Base-by-base conservation (phyloP, 2,888 invertebrate species). In the Chromoteleia sp. region DNA sequence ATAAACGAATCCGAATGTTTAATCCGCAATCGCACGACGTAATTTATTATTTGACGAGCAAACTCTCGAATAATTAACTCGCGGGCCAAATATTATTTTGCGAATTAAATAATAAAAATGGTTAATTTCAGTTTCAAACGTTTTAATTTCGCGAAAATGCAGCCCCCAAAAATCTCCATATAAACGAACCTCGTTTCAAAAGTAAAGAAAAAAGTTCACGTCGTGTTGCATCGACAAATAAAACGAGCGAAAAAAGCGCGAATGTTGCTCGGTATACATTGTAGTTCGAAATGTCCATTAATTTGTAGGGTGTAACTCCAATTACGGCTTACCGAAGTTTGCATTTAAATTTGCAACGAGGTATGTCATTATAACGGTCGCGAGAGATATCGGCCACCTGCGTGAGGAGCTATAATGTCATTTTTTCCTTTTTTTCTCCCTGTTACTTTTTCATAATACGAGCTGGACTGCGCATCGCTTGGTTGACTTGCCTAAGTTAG, bases 321-420 rank as follows among this genome's bases (percentile, higher is more conserved):
- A 52, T 61, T 58, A 61, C 29, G 15, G 58, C 25, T 71, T 50
- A 21, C 50, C 61, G 15, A 61, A 73, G 61, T 61, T 61, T 61
- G 61, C 54, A 61, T 73, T 61, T 52, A 54, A 68, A 68, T 76
- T 76, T 59, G 39, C 58, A 68, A 52, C 52, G 68, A 68, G 68
- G 33, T 52, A 59, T 54, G 63, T 61, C 68, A 29, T 19, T 36
- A 52, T 70, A 70, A 78, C 71, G 65, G 71, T 43, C 36, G 61
- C 63, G 25, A 45, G 12, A 70, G 70, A 77, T 70, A 70, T 77
- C 61, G 77, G 63, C 77, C 77, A 77, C 52, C 58, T 52, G 76
- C 76, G 58, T 59, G 21, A 41, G 39, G 14, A 65, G 25, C 56
- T 54, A 65, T 56, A 45, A 48, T 63, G 33, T 33, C 63, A 19